Conservation (phyloP, 2,888 invertebrate genomes). For the Bombylius major region DNA sequence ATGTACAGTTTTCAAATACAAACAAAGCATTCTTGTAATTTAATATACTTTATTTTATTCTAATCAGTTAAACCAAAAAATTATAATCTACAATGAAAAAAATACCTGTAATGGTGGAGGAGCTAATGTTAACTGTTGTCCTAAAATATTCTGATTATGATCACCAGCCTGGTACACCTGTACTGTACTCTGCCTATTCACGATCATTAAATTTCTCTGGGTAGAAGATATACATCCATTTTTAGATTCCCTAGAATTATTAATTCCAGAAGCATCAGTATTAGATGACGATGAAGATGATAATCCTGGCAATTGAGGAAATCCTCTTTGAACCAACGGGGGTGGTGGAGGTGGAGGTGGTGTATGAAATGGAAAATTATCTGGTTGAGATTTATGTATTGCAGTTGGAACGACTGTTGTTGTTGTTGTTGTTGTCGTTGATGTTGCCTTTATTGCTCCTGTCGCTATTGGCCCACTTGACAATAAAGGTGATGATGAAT, state of each 20-base stretch:
- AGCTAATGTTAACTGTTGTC: conserved; percentile 10
- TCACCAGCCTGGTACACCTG: conserved; percentile 6
- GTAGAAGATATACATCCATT: not conserved
- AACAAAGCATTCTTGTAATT: too few species aligned
- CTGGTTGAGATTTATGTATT: conserved; percentile 15
- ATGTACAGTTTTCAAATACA: too few species aligned
- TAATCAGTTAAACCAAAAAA: too few species aligned
- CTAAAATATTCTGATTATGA: not conserved
- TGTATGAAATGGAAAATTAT: conserved; percentile 24
- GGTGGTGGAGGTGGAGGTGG: conserved; percentile 18
- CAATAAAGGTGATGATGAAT: conserved; percentile 11
- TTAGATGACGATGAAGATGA: not conserved
- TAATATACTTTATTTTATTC: too few species aligned
- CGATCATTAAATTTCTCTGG: conserved; percentile 11
- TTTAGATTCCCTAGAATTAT: not conserved
- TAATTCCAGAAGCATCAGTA: conserved; percentile 2
- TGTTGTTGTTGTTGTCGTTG: conserved; percentile 14
- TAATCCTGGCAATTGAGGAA: not conserved
- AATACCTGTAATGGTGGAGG: conserved; percentile 30
- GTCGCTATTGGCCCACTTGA: conserved; percentile 14
- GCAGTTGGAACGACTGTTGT: conserved; percentile 17
- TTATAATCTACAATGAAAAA: not conserved
- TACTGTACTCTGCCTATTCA: conserved; percentile 11
- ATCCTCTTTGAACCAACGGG: not conserved
- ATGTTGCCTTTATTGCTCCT: conserved; percentile 16